Conservation (phyloP, 2,113 vertebrate species). For the Polypterus senegalus region DNA sequence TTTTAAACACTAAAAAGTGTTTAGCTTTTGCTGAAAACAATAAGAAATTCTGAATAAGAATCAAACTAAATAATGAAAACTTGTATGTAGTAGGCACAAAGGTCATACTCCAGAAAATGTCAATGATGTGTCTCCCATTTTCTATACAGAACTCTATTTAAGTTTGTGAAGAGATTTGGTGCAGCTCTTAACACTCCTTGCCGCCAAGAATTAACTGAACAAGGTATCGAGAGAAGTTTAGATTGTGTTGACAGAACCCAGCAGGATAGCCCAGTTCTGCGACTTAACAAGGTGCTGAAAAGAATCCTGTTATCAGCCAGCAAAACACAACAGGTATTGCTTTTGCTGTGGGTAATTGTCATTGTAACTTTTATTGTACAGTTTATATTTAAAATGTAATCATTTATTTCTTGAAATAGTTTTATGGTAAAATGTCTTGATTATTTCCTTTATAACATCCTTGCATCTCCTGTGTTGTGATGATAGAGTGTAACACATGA, state of each 20-base stretch:
- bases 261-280: conserved; percentile 54
- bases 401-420: no score
- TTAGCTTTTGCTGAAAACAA: no score
- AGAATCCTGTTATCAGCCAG: conserved; percentile 41
- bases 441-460: no score
- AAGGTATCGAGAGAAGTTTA: conserved; percentile 41
- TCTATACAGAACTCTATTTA: conserved; percentile 76
- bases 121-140: not conserved
- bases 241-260: conserved; percentile 43
- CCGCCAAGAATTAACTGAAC: conserved; percentile 62
- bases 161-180: conserved; percentile 89
- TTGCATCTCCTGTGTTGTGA: no score
- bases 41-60: no score
- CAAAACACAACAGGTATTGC: conserved; percentile 39
- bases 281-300: conserved; percentile 52
- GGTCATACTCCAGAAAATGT: no score
- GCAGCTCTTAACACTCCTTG: conserved; percentile 59
- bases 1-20: no score
- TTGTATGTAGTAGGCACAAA: no score
- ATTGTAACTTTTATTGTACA: not conserved
- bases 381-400: no score
- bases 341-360: not conserved
- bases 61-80: no score
- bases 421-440: no score
- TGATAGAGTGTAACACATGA: not conserved